Base-by-base conservation (phyloP, 2,797 vertebrate genomes). In the Sebastes variabilis region DNA sequence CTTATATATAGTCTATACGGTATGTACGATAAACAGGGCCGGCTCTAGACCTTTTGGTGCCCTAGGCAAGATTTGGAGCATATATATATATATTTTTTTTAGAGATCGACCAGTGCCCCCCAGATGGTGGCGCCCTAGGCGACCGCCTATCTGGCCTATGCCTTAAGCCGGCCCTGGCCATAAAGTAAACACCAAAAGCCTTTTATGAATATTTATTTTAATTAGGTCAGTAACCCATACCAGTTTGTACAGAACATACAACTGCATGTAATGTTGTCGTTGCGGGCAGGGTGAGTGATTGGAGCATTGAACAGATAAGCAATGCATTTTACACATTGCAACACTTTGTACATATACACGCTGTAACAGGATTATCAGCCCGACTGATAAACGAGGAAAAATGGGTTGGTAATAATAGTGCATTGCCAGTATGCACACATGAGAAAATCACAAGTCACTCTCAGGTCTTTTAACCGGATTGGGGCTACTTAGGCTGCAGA, bases 401-500 rank as follows among this genome's bases (percentile, higher is more conserved):
- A 58, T 42, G 6, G 20, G 18, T 52, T 38, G 18, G 11, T 77
- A 24, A 66, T 72, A 74, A 18, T 25, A 34, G 27, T 42, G 42
- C 38, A 60, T 58, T 66, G 54, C 10, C 56, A 20, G 20, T 66
- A 16, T 70, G 22, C 34, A 14, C 46, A 36, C 55, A 71, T 9
- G n/a, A 66, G 27, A 75, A 83, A 80, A 75, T 77, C 64, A 58
- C 46, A 73, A 75, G 66, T 84, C 36, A 65, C 69, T 68, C 58
- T 79, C 46, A 62, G 56, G 62, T 59, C 75, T 46, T 46, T 42
- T 66, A 68, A 81, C 69, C 74, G 75, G 79, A 83, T 83, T 82
- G 52, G 67, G 32, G 56, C 77, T 75, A 62, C 81, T 88, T 71
- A 79, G 60, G 49, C 55, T 78, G 75, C 71, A 82, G 65, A 73